Evolutionary conservation across 2,113 vertebrate species (phyloP).

Genomic region (Cisticola juncidis): DNA sequence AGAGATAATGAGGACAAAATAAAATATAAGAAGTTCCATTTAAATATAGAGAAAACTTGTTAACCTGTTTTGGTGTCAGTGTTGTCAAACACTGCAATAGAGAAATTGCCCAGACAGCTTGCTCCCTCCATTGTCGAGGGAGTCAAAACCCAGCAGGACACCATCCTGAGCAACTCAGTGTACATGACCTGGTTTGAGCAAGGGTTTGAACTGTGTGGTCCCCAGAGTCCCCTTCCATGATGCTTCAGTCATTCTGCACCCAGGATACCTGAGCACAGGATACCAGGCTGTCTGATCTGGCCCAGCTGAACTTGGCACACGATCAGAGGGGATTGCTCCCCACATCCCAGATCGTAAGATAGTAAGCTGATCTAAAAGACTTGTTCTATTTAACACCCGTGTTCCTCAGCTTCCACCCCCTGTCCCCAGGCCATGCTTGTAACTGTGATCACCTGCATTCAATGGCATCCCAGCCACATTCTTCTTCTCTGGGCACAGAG

Average conservation of each 20-base stretch:
- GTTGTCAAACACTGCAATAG: background rate
- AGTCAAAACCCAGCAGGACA: background rate
- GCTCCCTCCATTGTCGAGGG: background rate
- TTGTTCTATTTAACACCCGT: slow-evolving; percentile 7
- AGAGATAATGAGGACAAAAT: background rate
- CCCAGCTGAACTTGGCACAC: background rate
- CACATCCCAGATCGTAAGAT: slow-evolving; percentile 31
- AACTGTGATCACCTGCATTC: background rate
- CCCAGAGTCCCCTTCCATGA: background rate
- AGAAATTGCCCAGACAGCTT: background rate
- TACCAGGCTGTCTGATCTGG: background rate
- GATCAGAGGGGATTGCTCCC: background rate
- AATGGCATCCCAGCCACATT: background rate
- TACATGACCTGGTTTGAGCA: background rate
- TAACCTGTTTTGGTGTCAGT: background rate
- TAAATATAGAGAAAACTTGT: background rate
- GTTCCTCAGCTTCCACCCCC: background rate
- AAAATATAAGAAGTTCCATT: background rate
- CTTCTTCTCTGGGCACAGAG: background rate
- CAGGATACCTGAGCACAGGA: background rate
- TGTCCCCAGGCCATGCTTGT: slow-evolving; percentile 45
- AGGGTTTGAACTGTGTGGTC: background rate
- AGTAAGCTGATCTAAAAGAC: background rate
- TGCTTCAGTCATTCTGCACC: background rate
- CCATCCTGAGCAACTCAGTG: accelerated